Evolutionary conservation across 2,113 vertebrate species (phyloP), one percentile per base, ranked within the genome.

Genomic region (Pituophis catenifer): DNA sequence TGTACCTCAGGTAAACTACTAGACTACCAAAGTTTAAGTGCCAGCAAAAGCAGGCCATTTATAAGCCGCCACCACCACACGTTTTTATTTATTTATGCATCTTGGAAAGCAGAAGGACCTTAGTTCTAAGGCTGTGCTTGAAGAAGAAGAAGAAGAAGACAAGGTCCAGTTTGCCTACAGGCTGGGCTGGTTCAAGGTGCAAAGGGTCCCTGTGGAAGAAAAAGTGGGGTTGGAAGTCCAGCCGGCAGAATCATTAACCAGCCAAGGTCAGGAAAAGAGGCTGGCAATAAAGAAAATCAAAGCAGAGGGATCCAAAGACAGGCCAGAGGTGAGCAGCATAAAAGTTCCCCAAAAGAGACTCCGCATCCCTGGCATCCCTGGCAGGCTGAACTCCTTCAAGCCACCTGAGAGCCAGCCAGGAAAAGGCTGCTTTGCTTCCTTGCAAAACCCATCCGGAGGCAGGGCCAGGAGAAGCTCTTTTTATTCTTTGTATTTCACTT

Each of bases 121-220:
- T 17, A 17, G 65, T 33, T n/a, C 65, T 33, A 70, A 70, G 1
- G 11, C 5, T 2, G 62, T 5, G 29, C 11, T 70, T 70, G n/a
- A 29, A 29, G 62, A 50, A 29, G 62, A 50, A 38, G 38, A 38
- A 38, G 38, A 38, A 50, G 48, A 13, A 65, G 62, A 70, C 29
- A 33, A 33, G 10, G 29, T 5, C 5, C 65, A 15, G 2, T 2
- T 33, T 3, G 15, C 0, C 5, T 2, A 8, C 13, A 1, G 70
- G 70, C 70, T 3, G 15, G 70, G 70, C 70, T 38, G 70, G 2
- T 21, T 38, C 70, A 8, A 21, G 15, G 70, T 8, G 70, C 33
- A 38, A 81, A 81, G 15, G 5, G 15, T 19, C n/a, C 33, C 65
- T 2, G 65, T 44, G 13, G 62, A n/a, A 15, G 59, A 65, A 26